phyloP scores from a whole-genome alignment of 2,797 vertebrate species.

The Megaceryle alcyon region DNA sequence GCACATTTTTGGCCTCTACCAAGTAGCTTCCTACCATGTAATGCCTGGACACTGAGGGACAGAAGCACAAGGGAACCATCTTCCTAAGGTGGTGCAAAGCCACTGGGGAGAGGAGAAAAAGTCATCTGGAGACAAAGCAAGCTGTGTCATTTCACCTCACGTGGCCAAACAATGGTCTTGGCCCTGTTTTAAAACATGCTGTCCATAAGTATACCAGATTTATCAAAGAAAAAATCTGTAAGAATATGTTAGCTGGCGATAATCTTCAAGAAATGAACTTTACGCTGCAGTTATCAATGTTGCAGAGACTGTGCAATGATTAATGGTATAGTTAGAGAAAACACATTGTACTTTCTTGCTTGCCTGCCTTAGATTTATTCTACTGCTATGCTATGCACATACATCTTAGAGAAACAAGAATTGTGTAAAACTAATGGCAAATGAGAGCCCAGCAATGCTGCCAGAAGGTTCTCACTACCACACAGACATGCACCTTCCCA shows the following conservation, averaged over 20 bases:
- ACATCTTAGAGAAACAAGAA: neutral
- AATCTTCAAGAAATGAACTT: conserved; percentile 24
- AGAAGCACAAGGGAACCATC: neutral
- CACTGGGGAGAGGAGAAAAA: neutral
- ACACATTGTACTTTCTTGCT: conserved; percentile 15
- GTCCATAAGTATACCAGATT: neutral
- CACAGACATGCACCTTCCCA: neutral
- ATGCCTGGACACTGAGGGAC: neutral
- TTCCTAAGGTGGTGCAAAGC: neutral
- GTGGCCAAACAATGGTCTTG: neutral
- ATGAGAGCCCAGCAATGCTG: neutral
- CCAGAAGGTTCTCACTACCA: neutral
- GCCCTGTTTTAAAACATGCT: neutral
- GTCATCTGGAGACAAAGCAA: neutral
- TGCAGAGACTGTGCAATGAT: neutral
- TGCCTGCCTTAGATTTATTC: conserved; percentile 30
- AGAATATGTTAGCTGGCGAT: neutral
- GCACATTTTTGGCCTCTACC: neutral
- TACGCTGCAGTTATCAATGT: neutral
- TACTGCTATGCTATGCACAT: neutral
- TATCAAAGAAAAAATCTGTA: neutral
- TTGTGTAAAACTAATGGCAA: neutral
- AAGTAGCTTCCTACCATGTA: neutral
- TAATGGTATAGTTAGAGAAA: conserved; percentile 5
- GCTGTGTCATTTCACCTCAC: neutral